Base-by-base conservation (phyloP, 2,113 vertebrate species). In the Cardinalis cardinalis region DNA sequence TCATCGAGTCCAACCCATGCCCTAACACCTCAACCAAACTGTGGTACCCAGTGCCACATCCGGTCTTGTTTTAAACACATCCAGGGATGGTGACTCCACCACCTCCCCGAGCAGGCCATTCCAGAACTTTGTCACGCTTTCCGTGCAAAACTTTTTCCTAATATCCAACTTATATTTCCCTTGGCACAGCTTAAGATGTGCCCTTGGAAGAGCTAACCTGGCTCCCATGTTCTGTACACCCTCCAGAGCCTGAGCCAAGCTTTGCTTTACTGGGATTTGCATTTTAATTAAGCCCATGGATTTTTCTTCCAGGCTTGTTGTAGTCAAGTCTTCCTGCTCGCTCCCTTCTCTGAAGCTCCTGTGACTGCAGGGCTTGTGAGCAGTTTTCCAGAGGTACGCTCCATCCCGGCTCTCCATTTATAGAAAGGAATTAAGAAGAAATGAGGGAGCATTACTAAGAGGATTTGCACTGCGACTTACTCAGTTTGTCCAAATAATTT, bases 401-500 rank as follows among this genome's bases (percentile, higher is more conserved):
- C 40, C 1, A 1, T 76, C 71, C 64, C 7, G 0, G 66, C 81
- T 82, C 68, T 84, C 89, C 92, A 89, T 95, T 94, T 96, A 92
- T 90, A 95, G 93, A 92, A 95, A 87, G 89, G 89, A 90, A 90
- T 94, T 95, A 91, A 89, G 71, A 68, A 79, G 87, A 93, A 95
- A 89, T 49, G 93, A 92, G 78, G 64, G 90, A 95, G 40, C 78
- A 32, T 93, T 94, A 38, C 89, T 87, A 87, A 95, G 95, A 93
- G 89, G 93, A 92, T 95, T 95, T 95, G 60, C 63, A 6, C 87
- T 59, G 81, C 1, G 14, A 87, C 87, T 95, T 92, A 90, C 88
- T 94, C 81, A 48, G 28, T 96, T 94, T 93, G 92, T 95, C 92
- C 60, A 76, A 92, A 87, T 90, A 93, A 92, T 89, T 90, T 85